Conservation (phyloP, 2,113 vertebrate genomes). For the Melanocharis versteri region DNA sequence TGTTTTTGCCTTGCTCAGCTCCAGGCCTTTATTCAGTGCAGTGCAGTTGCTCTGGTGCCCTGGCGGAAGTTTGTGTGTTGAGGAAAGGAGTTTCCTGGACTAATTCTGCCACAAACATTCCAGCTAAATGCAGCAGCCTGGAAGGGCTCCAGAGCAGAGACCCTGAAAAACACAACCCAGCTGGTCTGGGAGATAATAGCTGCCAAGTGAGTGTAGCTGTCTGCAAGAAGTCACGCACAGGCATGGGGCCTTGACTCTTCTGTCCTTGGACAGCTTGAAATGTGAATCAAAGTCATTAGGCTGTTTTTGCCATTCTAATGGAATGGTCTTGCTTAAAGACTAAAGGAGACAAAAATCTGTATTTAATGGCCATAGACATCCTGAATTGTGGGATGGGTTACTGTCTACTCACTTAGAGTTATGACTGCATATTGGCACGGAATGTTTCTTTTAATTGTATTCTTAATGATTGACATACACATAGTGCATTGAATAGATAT, state of each 20-base stretch:
- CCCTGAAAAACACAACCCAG: constrained; percentile 41
- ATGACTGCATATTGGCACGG: background rate
- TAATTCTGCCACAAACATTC: background rate
- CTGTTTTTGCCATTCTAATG: background rate
- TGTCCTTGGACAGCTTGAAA: background rate
- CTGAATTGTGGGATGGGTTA: background rate
- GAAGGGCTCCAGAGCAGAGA: constrained; percentile 22
- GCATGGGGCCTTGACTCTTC: background rate
- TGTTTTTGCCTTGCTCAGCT: background rate
- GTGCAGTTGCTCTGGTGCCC: background rate
- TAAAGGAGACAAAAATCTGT: background rate
- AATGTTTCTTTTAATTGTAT: background rate
- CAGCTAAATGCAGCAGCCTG: background rate
- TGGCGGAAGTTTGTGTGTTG: background rate
- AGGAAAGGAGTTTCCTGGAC: constrained; percentile 1
- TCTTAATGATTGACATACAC: background rate
- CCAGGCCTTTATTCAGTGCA: background rate
- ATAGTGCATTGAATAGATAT: background rate
- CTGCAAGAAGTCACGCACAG: background rate
- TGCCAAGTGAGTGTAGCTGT: background rate
- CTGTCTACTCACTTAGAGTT: background rate
- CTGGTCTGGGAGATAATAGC: constrained; percentile 35
- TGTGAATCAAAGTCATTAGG: background rate
- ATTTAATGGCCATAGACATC: background rate
- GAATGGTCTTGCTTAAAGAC: background rate